Conservation (phyloP, 1,140 invertebrate genomes). For the Drosophila biarmipes region DNA sequence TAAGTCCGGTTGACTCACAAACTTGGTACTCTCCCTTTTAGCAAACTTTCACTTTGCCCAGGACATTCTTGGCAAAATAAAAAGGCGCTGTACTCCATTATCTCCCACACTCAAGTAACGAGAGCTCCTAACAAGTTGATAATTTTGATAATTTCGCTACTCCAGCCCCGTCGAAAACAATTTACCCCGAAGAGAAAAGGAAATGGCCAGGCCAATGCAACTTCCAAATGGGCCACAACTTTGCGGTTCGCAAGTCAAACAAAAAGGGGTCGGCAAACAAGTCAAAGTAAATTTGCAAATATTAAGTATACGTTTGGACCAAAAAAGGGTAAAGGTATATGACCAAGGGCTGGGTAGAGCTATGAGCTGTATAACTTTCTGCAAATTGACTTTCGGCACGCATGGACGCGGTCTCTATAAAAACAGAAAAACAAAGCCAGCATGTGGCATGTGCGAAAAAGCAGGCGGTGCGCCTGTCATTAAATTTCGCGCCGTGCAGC, state of each 20-base stretch:
- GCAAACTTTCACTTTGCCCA: background rate
- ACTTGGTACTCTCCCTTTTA: background rate
- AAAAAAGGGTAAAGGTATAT: background rate
- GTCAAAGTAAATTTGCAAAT: conserved; percentile 29
- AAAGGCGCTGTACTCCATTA: background rate
- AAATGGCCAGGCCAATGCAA: conserved; percentile 45
- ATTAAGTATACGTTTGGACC: conserved; percentile 64
- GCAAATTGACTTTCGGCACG: conserved; percentile 76
- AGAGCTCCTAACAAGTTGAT: conserved; percentile 34
- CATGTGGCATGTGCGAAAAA: conserved; percentile 72
- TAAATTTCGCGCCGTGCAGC: conserved; percentile 76
- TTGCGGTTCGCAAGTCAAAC: conserved; percentile 24
- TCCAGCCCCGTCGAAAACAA: conserved; percentile 1
- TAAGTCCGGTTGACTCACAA: background rate
- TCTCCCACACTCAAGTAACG: background rate
- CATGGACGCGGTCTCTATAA: conserved; percentile 26
- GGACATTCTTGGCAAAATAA: background rate
- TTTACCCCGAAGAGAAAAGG: conserved; percentile 11
- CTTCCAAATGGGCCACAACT: conserved; percentile 50
- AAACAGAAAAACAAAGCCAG: conserved; percentile 13
- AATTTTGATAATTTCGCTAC: conserved; percentile 57
- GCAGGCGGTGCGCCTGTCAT: conserved; percentile 72
- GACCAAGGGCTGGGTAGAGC: background rate
- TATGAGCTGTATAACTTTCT: conserved; percentile 24
- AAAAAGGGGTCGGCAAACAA: conserved; percentile 13